These are phyloP conservation scores for Turdus rufiventris DNA, from an alignment of 2,113 vertebrate genomes.

Conservation along the genomic window DNA sequence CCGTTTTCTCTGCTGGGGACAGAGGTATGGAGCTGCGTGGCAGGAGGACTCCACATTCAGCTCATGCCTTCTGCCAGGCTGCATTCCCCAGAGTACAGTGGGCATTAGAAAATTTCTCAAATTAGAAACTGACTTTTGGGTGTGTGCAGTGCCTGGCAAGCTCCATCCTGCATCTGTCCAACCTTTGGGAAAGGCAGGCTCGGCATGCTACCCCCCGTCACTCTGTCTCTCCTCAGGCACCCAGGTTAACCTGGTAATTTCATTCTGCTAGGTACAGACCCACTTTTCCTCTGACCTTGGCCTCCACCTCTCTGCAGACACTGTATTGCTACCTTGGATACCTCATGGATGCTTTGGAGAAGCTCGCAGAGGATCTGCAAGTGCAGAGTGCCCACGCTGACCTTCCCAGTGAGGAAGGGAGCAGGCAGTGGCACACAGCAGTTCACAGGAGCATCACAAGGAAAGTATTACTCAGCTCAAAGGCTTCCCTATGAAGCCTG, in stretches of 20 bases:
- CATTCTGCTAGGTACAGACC: background rate
- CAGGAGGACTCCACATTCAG: background rate
- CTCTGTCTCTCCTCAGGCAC: background rate
- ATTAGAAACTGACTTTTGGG: slow-evolving; percentile 35
- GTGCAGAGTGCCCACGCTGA: background rate
- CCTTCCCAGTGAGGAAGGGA: background rate
- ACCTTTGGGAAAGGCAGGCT: slow-evolving; percentile 11
- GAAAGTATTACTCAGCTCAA: background rate
- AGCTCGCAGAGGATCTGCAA: background rate
- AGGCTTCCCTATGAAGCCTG: background rate
- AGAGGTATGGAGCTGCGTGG: background rate
- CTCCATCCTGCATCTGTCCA: background rate
- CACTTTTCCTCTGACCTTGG: background rate
- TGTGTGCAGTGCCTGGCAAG: background rate
- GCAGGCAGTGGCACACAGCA: background rate
- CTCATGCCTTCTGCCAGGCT: background rate
- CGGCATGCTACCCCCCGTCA: rapidly evolving
- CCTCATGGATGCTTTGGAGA: background rate
- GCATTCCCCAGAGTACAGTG: background rate
- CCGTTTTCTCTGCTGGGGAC: background rate
- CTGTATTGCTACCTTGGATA: background rate
- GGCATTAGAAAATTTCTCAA: background rate
- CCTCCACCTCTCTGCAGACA: background rate
- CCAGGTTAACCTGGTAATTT: background rate
- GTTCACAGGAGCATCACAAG: background rate